These are phyloP conservation scores for Umimayanthus chanpuru DNA, from an alignment of 92 coral and sea anemone genomes.

Conservation along the genomic window DNA sequence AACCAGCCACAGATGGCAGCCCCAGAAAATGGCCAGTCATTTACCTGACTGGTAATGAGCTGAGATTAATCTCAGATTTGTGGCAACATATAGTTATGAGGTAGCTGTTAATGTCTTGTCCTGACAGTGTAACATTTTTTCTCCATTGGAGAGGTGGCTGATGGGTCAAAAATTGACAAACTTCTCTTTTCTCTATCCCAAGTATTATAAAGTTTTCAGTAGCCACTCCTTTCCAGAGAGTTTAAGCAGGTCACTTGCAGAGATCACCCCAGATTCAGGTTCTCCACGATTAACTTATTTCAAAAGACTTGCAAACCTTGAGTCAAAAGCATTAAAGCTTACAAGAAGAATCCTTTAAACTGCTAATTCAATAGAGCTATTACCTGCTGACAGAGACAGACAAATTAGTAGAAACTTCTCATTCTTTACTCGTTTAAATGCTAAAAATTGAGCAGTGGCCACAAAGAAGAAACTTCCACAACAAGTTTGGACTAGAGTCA, in stretches of 20 bases:
- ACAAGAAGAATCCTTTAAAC: slow-evolving; percentile 15
- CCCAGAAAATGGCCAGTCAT: slow-evolving; percentile 25
- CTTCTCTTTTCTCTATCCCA: background rate
- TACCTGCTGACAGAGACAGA: slow-evolving; percentile 23
- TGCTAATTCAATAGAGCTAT: slow-evolving; percentile 3
- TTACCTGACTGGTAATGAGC: slow-evolving; percentile 35
- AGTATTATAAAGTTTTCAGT: slow-evolving; percentile 19
- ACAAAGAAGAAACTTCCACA: slow-evolving; percentile 19
- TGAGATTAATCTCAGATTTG: background rate
- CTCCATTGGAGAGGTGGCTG: background rate
- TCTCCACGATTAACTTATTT: background rate
- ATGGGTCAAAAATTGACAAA: slow-evolving; percentile 15
- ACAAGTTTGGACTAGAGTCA: slow-evolving; percentile 1
- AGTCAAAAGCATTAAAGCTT: slow-evolving; percentile 14
- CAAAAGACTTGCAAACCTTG: background rate
- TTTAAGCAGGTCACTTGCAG: slow-evolving; percentile 23
- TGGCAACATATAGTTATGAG: background rate
- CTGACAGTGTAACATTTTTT: slow-evolving; percentile 11
- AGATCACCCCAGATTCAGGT: background rate
- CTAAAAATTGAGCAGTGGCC: slow-evolving; percentile 13
- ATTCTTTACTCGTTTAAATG: slow-evolving; percentile 23
- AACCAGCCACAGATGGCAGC: slow-evolving; percentile 33
- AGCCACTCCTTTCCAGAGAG: slow-evolving; percentile 26
- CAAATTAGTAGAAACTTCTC: slow-evolving; percentile 12
- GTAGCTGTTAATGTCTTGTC: slow-evolving; percentile 8